These are phyloP conservation scores for Galaxea fascicularis DNA, from an alignment of 92 coral and sea anemone genomes.

Conservation along the genomic window DNA sequence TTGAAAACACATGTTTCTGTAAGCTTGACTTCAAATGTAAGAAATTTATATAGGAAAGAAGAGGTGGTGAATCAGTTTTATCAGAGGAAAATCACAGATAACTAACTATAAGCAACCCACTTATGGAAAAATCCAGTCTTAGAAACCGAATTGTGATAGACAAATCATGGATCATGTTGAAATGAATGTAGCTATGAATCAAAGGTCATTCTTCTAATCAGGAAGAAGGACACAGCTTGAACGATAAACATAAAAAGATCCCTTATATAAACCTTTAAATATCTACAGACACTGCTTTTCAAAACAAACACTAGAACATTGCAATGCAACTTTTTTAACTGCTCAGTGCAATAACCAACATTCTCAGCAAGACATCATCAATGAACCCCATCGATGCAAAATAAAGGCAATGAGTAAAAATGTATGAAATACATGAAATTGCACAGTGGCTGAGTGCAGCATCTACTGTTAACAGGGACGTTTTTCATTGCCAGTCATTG, in stretches of 20 bases:
- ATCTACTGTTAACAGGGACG: not conserved
- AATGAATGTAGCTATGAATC: not conserved
- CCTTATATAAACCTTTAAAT: not conserved
- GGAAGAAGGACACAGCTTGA: not conserved
- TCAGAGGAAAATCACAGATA: not conserved
- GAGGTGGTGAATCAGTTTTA: not conserved
- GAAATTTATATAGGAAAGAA: not conserved
- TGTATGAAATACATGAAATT: conserved; percentile 15
- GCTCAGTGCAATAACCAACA: not conserved
- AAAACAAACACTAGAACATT: not conserved
- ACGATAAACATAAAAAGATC: not conserved
- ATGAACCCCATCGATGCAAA: not conserved
- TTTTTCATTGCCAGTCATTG: not conserved
- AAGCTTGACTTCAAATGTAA: not conserved
- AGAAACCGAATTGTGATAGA: not conserved
- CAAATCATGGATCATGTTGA: not conserved
- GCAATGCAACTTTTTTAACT: not conserved
- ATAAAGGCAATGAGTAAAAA: conserved; percentile 1
- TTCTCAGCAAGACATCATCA: conserved; percentile 17
- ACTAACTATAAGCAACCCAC: not conserved
- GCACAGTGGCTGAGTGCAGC: not conserved
- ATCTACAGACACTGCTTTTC: not conserved
- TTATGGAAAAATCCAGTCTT: not conserved
- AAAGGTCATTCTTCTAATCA: conserved; percentile 14
- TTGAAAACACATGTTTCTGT: conserved; percentile 10